These are phyloP conservation scores for Salvelinus alpinus DNA, from an alignment of 2,113 vertebrate species.

Conservation along the genomic window DNA sequence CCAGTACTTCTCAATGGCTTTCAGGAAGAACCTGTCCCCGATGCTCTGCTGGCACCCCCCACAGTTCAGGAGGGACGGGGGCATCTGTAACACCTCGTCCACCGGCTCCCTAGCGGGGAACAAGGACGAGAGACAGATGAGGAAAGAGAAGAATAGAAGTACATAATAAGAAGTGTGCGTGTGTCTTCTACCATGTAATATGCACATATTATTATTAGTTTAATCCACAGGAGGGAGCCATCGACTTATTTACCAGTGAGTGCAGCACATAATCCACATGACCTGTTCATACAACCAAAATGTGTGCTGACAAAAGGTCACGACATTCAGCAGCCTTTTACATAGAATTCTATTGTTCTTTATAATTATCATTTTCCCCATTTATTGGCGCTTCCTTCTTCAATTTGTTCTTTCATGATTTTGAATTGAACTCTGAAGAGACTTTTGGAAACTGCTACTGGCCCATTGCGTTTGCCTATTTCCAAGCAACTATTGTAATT, in stretches of 20 bases:
- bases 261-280: background rate
- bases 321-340: background rate
- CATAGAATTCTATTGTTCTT: background rate
- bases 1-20: slow-evolving; percentile 99
- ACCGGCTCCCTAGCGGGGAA: slow-evolving; percentile 84
- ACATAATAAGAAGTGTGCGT: too few species aligned
- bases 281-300: background rate
- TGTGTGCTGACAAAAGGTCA: background rate
- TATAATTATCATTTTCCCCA: background rate
- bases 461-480: background rate
- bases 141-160: too few species aligned
- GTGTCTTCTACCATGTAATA: too few species aligned
- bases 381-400: background rate
- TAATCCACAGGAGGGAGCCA: background rate
- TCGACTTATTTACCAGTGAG: background rate
- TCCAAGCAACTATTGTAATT: background rate
- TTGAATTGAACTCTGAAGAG: too few species aligned
- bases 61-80: slow-evolving; percentile 92
- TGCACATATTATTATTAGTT: background rate
- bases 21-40: slow-evolving; percentile 97
- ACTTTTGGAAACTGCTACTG: background rate
- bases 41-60: slow-evolving; percentile 98
- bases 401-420: too few species aligned
- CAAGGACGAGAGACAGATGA: background rate
- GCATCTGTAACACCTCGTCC: slow-evolving; percentile 96